Evolutionary conservation across 2,888 invertebrate genomes (phyloP).

Genomic region (Monopis laevigella): DNA sequence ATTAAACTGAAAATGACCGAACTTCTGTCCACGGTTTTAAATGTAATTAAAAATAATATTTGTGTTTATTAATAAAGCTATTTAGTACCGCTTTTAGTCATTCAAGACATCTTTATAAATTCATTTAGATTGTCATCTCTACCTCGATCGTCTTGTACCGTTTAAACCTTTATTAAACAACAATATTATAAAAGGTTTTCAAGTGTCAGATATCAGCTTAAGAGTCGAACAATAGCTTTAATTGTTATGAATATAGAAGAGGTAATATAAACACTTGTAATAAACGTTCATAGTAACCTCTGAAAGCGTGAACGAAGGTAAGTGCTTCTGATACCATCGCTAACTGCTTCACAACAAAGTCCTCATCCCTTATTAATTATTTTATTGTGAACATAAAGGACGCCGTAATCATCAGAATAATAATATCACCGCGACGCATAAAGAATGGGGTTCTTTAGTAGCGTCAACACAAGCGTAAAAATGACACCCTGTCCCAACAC

Average conservation of each 20-base stretch:
- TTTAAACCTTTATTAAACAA: too few relatives aligned
- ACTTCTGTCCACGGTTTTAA: too few relatives aligned
- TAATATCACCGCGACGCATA: constrained; percentile 63
- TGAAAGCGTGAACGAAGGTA: constrained; percentile 47
- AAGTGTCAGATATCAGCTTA: too few relatives aligned
- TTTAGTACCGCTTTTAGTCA: too few relatives aligned
- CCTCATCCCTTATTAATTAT: constrained; percentile 68
- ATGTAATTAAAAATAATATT: too few relatives aligned
- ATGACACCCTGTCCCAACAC: constrained; percentile 61
- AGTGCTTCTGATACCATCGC: constrained; percentile 58
- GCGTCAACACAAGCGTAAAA: constrained; percentile 65
- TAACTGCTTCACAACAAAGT: constrained; percentile 53
- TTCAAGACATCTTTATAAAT: too few relatives aligned
- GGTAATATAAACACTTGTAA: constrained; percentile 31
- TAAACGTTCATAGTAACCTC: constrained; percentile 43
- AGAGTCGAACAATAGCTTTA: background rate
- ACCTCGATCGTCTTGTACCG: too few relatives aligned
- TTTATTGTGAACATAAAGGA: constrained; percentile 67
- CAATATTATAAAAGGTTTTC: too few relatives aligned
- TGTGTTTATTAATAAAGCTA: too few relatives aligned
- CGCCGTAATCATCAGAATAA: constrained; percentile 66
- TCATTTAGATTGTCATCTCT: too few relatives aligned
- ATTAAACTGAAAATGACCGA: constrained; percentile 12
- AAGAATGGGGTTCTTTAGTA: constrained; percentile 65
- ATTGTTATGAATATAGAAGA: constrained; percentile 2